phyloP scores from a whole-genome alignment of 2,797 vertebrate genomes.

The Florisuga fusca region DNA sequence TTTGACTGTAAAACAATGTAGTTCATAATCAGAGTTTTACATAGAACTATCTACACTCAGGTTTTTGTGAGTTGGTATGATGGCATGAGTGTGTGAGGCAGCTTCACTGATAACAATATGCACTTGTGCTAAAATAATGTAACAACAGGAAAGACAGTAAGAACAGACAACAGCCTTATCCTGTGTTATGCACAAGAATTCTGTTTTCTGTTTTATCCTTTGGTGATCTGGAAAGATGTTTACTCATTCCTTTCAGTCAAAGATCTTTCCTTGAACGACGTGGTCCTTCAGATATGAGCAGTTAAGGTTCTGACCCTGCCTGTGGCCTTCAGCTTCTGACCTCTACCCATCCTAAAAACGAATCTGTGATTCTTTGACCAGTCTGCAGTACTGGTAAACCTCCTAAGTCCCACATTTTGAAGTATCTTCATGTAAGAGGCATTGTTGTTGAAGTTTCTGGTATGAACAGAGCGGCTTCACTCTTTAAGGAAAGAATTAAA shows the following conservation, averaged over 20 bases:
- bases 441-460: neutral
- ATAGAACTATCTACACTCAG: neutral
- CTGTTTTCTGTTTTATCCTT: neutral
- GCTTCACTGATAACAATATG: neutral
- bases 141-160: neutral
- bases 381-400: neutral
- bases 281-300: neutral
- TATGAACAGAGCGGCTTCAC: neutral
- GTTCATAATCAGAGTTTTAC: neutral
- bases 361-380: neutral
- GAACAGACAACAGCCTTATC: accelerated
- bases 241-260: neutral
- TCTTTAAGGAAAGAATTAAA: neutral
- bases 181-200: neutral
- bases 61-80: neutral
- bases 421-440: neutral
- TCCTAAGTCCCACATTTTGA: neutral
- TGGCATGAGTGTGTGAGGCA: neutral
- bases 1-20: neutral
- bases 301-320: neutral
- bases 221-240: neutral
- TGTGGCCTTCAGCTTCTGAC: neutral
- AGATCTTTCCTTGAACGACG: neutral
- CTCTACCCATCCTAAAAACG: neutral
- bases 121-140: neutral